Base-by-base conservation (phyloP, 1,140 invertebrate genomes). In the Holcopasites calliopsidis region DNA sequence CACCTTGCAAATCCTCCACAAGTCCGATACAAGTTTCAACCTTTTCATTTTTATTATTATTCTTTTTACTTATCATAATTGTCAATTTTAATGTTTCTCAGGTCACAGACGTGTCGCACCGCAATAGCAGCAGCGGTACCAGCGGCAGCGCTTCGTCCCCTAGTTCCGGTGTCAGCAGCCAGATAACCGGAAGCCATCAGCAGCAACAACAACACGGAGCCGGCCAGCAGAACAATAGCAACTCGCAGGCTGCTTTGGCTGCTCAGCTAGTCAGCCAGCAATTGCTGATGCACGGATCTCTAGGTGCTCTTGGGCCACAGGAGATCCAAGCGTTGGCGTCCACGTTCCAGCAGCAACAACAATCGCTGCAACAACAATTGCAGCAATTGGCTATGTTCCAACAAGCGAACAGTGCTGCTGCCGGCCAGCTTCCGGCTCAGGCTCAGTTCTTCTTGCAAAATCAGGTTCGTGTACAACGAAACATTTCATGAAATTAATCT, bases 391-490 rank as follows among this genome's bases (percentile, higher is more conserved):
- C 95, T 2, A 93, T 96, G 89, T 93, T 96, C 81, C 95, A 94
- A 77, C 92, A 93, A 71, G 91, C 90, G 10, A 90, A 89, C 74
- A 91, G 90, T 18, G 90, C 91, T 64, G 89, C 89, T 72, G 89
- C 91, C 68, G 88, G 93, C 61, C 92, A 95, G 86, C 86, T 94
- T 60, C 91, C 93, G 38, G 91, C 93, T 10, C 95, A 95, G 80
- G 93, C 95, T 23, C 95, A 96, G 88, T 95, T 96, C 77, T 95
- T 97, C 87, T 91, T 97, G 21, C 96, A 96, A 87, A 96, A 96
- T 92, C 96, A 96, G 94, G 95, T 96, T 65, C 7, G 71, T n/a
- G 13, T 5, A n/a, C 6, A 18, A 2, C 16, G 44, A 8, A 5
- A 6, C n/a, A n/a, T 49, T 49, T 49, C n/a, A n/a, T 5, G n/a